Percentiles rank a stretch among this genome's conserved stretches.
Conservation (phyloP, 2,113 vertebrate genomes). For the Fulica atra region DNA sequence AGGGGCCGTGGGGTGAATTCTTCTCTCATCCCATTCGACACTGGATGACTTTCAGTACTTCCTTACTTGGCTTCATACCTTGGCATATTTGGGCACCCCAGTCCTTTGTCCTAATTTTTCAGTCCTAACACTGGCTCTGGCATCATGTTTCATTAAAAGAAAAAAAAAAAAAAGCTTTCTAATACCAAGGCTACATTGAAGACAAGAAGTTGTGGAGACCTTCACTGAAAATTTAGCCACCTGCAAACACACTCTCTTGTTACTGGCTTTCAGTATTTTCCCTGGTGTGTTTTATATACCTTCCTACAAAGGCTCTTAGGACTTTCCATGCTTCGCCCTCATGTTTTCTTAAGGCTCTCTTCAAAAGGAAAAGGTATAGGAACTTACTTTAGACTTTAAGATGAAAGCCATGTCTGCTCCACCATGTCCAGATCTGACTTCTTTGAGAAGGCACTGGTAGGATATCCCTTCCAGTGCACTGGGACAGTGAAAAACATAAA, state of each 20-base stretch:
- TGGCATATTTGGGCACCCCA: not conserved
- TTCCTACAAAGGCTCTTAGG: not conserved
- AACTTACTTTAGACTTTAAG: not conserved
- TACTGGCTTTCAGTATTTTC: not conserved
- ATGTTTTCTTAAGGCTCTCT: not conserved
- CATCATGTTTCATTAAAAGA: not conserved
- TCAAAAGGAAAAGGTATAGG: not conserved
- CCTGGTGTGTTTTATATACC: not conserved
- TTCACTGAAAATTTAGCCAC: not conserved
- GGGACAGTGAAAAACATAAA: not conserved
- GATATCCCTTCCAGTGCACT: not conserved
- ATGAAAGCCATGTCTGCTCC: not conserved
- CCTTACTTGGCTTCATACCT: not conserved
- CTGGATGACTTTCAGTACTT: not conserved
- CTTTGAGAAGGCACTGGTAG: not conserved
- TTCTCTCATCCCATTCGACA: not conserved
- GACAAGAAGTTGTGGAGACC: not conserved
- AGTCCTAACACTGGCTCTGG: not conserved
- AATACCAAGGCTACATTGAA: not conserved
- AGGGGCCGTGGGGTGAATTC: not conserved
- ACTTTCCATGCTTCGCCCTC: not conserved
- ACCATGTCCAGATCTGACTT: not conserved
- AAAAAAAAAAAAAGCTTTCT: not conserved
- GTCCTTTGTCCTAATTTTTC: not conserved
- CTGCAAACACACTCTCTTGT: not conserved